Evolutionary conservation across 2,888 invertebrate genomes (phyloP).

Genomic region (Cloeon dipterum): DNA sequence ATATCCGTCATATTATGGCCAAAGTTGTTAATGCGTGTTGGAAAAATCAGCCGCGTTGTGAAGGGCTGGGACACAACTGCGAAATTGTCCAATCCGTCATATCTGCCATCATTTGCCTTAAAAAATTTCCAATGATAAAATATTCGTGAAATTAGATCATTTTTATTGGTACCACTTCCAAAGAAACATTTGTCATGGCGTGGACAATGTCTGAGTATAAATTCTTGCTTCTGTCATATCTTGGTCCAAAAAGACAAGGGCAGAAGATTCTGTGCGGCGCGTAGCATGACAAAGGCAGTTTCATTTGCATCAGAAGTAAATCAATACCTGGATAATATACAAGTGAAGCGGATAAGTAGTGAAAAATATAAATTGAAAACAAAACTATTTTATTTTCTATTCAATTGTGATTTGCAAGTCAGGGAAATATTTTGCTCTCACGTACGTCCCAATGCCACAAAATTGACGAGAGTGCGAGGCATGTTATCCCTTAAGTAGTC

Average conservation of each 20-base stretch:
- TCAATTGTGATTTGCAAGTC: too few relatives aligned
- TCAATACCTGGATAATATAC: slow-evolving; percentile 1
- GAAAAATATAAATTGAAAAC: too few relatives aligned
- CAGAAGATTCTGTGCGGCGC: slow-evolving; percentile 24
- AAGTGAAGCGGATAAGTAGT: too few relatives aligned
- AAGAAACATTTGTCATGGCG: not conserved
- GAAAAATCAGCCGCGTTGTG: slow-evolving; percentile 17
- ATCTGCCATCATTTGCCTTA: not conserved
- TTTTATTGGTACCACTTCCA: too few relatives aligned
- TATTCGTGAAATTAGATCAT: too few relatives aligned
- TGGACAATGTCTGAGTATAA: not conserved
- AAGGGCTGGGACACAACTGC: slow-evolving; percentile 30
- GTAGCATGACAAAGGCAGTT: slow-evolving; percentile 19
- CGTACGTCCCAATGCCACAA: too few relatives aligned
- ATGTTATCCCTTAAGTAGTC: slow-evolving; percentile 7
- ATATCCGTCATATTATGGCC: not conserved
- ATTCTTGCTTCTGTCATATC: not conserved
- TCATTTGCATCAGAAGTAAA: slow-evolving; percentile 6
- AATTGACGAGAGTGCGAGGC: slow-evolving; percentile 8
- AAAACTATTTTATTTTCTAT: too few relatives aligned
- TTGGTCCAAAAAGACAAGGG: slow-evolving; percentile 26
- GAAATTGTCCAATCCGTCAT: slow-evolving; percentile 25
- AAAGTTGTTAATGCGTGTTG: not conserved
- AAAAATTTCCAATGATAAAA: too few relatives aligned
- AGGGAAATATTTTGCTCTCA: too few relatives aligned